Evolutionary conservation across 1,140 invertebrate species (phyloP), one percentile per base, ranked within the genome.

Genomic region (Zaprionus nigranus): DNA sequence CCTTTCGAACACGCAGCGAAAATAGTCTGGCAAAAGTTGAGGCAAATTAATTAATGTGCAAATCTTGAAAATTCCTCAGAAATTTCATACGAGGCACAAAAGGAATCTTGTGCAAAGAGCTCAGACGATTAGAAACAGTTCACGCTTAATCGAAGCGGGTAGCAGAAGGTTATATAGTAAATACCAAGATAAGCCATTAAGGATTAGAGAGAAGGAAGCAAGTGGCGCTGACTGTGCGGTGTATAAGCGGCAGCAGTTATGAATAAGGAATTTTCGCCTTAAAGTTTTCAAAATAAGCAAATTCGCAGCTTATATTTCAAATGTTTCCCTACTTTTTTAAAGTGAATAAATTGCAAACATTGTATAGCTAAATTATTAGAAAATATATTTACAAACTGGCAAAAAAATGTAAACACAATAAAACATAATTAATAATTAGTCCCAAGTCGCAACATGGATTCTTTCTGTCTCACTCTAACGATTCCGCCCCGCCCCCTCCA

Each of bases 1-100:
- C 81, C 84, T 88, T 83, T 75, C 67, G 68, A 65, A 68, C 51
- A 66, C 30, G 49, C 53, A 66, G n/a, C 38, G 40, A 69, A 70
- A 79, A 79, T 53, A 73, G 69, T 70, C 54, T 51, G 38, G 43
- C 46, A 53, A 71, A 80, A 58, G 75, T 76, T 76, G 54, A 63
- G 60, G 46, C 53, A 58, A 82, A 76, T 64, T 59, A 60, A 76
- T 76, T 64, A 75, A 62, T 62, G 66, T 24, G 49, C 22, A 43
- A 46, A 30, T 38, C 34, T 51, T 68, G 38, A 62, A 62, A 62
- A 69, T 68, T 62, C 38, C 66, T 26, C 9, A 28, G 30, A 72
- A 51, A 66, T 28, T 57, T 64, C 9, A 34, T 54, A 54, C 53
- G 40, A 59, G n/a, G n/a, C 40, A 49, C 65, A 61, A 75, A 63